phyloP scores from a whole-genome alignment of 2,113 vertebrate species.

The Mellivora capensis region DNA sequence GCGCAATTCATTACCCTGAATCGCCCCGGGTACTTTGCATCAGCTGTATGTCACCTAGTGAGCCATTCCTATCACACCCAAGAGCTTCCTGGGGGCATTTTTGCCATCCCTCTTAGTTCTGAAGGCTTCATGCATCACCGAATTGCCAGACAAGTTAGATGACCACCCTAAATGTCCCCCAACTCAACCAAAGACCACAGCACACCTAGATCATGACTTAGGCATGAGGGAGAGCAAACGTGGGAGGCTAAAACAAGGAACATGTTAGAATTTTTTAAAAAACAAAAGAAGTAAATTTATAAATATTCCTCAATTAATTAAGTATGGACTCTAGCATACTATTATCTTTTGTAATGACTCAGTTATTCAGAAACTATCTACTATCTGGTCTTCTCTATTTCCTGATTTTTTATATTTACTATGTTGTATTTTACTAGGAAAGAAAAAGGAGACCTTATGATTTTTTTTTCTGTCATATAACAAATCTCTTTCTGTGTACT shows the following conservation, averaged over 20 bases:
- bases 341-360: background rate
- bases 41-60: background rate
- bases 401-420: background rate
- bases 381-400: background rate
- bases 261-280: background rate
- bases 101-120: background rate
- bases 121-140: background rate
- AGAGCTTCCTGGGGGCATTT: background rate
- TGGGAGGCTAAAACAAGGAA: background rate
- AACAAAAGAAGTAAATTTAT: background rate
- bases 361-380: background rate
- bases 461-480: background rate
- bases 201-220: background rate
- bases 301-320: background rate
- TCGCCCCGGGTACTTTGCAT: background rate
- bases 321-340: background rate
- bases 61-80: slow-evolving; percentile 32
- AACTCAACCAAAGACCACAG: background rate
- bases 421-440: background rate
- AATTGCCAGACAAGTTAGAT: background rate
- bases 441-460: background rate
- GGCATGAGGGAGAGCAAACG: background rate
- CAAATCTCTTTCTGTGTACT: background rate
- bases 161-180: background rate
- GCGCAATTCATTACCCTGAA: slow-evolving; percentile 47